Base-by-base conservation (phyloP, 2,797 vertebrate species). In the Acipenser ruthenus region DNA sequence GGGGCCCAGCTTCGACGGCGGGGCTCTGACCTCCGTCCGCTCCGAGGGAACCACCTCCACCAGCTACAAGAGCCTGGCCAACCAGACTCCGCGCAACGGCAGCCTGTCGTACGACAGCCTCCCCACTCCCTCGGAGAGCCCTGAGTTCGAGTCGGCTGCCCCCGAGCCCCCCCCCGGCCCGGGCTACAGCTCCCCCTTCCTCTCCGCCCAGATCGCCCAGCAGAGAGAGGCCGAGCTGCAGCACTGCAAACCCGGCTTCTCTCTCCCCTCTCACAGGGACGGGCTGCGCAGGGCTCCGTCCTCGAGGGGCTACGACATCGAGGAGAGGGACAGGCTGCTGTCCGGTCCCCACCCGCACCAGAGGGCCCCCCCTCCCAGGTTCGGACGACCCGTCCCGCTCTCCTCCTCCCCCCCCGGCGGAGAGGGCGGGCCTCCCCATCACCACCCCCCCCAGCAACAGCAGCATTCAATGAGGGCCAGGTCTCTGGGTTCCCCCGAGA, bases 1-100 rank as follows among this genome's bases (percentile, higher is more conserved):
- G 87, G 71, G 87, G 71, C 86, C 81, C 0, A 83, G 86, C 71
- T 87, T 89, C 0, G 88, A 89, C 78, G 63, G 92, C 73, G 93
- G 95, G 70, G 92, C 92, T 6, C 83, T 98, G 68, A 90, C 93
- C 73, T 95, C 94, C 47, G 93, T 98, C 76, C 94, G 92, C 60
- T 97, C 95, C 0, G 96, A 98, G 81, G 95, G 94, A 77, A 98
- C 95, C 62, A 97, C 96, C 69, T 95, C 96, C 84, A 99, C 96
- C 73, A 98, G 95, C 75, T 99, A 98, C 80, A 99, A 99, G 84
- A 99, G 96, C 82, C 83, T 99, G 80, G 93, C 89, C 78, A 99
- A 97, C 83, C 96, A 99, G 87, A 98, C 96, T 0, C 94, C 94
- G 8, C 94, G 94, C 67, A 98, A 97, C 0, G 96, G 96, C 76